Evolutionary conservation across 2,797 vertebrate genomes (phyloP), one percentile per base, ranked within the genome.

Genomic region (Triplophysa bombifrons): DNA sequence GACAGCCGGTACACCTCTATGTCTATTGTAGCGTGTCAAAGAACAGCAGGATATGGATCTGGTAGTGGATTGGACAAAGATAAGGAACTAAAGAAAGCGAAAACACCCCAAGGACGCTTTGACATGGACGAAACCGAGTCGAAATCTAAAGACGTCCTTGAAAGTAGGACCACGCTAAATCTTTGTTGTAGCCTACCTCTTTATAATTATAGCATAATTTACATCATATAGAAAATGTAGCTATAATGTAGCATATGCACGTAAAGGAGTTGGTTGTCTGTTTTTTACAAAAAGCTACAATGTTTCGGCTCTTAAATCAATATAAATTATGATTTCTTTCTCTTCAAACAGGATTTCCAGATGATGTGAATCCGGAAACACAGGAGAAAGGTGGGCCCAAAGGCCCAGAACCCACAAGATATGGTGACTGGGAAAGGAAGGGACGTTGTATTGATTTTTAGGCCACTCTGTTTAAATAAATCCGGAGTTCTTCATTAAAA

Each of bases 381-480:
- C 98, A 97, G 87, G 98, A 99, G 86, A 95, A 92, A 71, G 96
- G 96, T 63, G 98, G 98, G 67, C 98, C 98, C 44, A 93, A 89
- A 83, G 98, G 98, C 74, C 98, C 96, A 13, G 98, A 99, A 91
- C 98, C 98, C 72, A 99, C 98, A 1, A 96, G 98, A 75, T 99
- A 96, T 0, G 98, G 98, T 87, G 98, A 99, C 76, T 99, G 98
- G 98, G 98, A 99, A 87, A 94, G 97, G 84, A 99, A 96, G 90
- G 98, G 98, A 80, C 96, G 97, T 82, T 99, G 98, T 86, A 95
- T 98, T 81, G 98, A 99, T 89, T 99, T 99, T 88, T 99, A 94
- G 88, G 68, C 68, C 53, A 60, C 6, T 34, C 8, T 20, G n/a
- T 48, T 65, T 2, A 66, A 77, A 41, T 60, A 63, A 60, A 67